A percentile compares a stretch with the other conserved stretches of the same genome.
Evolutionary conservation across 2,113 vertebrate species (phyloP).

Genomic region (Mola mola): DNA sequence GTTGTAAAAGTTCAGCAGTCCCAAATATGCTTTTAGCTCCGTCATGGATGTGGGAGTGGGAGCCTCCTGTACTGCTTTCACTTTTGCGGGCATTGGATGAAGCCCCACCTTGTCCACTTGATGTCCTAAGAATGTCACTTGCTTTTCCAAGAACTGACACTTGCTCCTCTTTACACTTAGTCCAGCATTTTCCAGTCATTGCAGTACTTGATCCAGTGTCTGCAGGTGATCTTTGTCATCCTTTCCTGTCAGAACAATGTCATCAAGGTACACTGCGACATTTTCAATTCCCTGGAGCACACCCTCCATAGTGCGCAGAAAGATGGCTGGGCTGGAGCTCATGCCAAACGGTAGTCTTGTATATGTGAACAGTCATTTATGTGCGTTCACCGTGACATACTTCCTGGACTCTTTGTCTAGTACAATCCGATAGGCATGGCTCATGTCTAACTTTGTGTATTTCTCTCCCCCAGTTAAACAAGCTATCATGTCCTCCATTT

Average conservation of each 20-base stretch:
- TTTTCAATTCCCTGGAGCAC: constrained; percentile 18
- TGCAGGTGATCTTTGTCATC: neutral
- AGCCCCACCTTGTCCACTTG: constrained; percentile 6
- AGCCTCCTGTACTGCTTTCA: neutral
- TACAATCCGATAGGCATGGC: neutral
- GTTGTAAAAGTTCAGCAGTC: neutral
- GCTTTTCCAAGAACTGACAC: constrained; percentile 9
- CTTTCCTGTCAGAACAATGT: constrained; percentile 9
- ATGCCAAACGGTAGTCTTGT: constrained; percentile 29
- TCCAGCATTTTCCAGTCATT: neutral
- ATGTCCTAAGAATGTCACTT: constrained; percentile 29
- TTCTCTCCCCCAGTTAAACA: neutral
- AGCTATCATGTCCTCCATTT: neutral
- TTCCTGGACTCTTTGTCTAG: neutral
- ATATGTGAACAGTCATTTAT: constrained; percentile 29
- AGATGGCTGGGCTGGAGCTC: constrained; percentile 37
- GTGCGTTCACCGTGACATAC: constrained; percentile 32
- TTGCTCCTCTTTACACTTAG: constrained; percentile 1
- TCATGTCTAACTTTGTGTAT: neutral
- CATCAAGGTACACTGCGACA: constrained; percentile 22
- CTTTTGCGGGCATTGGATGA: constrained; percentile 9
- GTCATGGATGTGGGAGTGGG: neutral
- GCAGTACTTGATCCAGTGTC: neutral
- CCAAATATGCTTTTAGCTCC: neutral
- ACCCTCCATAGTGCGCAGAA: constrained; percentile 35